Evolutionary conservation across 2,888 invertebrate genomes (phyloP), one percentile per base, ranked within the genome.

Genomic region (Nephrocerus scutellatus): DNA sequence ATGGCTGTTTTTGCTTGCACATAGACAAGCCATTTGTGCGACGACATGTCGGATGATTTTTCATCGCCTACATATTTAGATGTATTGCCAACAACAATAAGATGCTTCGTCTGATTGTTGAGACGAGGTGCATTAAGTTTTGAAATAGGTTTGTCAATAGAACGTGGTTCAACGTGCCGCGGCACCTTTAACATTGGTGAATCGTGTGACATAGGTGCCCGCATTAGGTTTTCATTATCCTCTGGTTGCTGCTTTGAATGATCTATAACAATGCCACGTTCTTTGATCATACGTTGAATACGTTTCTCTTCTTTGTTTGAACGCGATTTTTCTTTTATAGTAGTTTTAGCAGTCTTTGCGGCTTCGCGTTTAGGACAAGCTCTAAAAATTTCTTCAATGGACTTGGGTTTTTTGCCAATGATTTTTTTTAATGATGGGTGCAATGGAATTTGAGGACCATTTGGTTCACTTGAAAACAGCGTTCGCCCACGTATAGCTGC

Each of bases 21-120:
- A 71, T 91, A 92, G 39, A 91, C 77, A 70, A 90, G 77, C 92
- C 92, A 92, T 63, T 89, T 88, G 68, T 92, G 88, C 6, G 84
- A 87, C 15, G 85, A 84, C 1, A 83, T 78, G 30, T 54, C 76
- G 59, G 82, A 82, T 20, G 76, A 74, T 19, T 76, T 67, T 15
- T 80, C 78, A 54, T 83, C 72, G 0, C 80, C 74, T 18, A 86
- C 79, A 73, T 81, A 90, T 60, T 85, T 87, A 0, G 90, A 90
- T 4, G 89, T 83, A 70, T 91, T 91, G 1, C 68, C 75, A 5
- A 75, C 68, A 10, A 74, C 66, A 44, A 75, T 71, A 37, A 74
- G 69, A n/a, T 75, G 65, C 40, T 74, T 70, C 32, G 72, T 73
- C 56, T 72, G 72, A 47, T 74, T 73, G 40, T 75, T 74, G 28